Conservation (phyloP, 2,113 vertebrate genomes). For the Eulacestoma nigropectus region DNA sequence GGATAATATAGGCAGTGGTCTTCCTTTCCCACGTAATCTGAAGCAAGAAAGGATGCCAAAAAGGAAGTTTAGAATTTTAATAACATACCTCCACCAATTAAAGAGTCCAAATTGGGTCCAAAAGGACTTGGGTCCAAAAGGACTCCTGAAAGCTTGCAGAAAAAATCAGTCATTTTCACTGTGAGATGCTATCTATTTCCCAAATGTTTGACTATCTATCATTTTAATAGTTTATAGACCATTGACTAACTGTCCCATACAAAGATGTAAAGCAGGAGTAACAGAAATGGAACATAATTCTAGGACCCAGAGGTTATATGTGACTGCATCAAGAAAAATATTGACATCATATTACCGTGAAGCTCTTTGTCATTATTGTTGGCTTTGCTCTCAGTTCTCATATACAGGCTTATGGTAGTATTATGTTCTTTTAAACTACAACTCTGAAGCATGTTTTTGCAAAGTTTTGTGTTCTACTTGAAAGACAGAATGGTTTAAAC, state of each 20-base stretch:
- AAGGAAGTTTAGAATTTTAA: not conserved
- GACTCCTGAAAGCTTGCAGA: not conserved
- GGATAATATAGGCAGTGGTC: not conserved
- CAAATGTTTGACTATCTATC: not conserved
- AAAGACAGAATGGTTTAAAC: not conserved
- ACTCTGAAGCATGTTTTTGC: not conserved
- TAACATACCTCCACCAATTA: not conserved
- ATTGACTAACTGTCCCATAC: slow-evolving; percentile 49
- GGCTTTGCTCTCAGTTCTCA: not conserved
- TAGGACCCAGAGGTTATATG: not conserved
- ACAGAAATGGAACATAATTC: slow-evolving; percentile 39
- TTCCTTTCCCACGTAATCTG: not conserved
- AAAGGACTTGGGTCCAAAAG: not conserved
- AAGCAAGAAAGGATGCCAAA: not conserved
- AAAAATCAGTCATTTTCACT: not conserved
- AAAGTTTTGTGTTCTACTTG: not conserved
- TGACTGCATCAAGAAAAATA: slow-evolving; percentile 24
- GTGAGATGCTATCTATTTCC: not conserved
- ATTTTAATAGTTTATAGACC: slow-evolving; percentile 26
- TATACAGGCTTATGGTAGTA: not conserved
- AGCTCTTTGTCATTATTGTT: slow-evolving; percentile 4
- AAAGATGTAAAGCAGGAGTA: slow-evolving; percentile 40
- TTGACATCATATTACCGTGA: not conserved
- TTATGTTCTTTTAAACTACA: not conserved
- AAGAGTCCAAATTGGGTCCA: not conserved